Percentiles rank a stretch among this genome's conserved stretches.
These are phyloP conservation scores for Chymomyza fuscimana DNA, from an alignment of 2,888 invertebrate genomes.

Conservation along the genomic window DNA sequence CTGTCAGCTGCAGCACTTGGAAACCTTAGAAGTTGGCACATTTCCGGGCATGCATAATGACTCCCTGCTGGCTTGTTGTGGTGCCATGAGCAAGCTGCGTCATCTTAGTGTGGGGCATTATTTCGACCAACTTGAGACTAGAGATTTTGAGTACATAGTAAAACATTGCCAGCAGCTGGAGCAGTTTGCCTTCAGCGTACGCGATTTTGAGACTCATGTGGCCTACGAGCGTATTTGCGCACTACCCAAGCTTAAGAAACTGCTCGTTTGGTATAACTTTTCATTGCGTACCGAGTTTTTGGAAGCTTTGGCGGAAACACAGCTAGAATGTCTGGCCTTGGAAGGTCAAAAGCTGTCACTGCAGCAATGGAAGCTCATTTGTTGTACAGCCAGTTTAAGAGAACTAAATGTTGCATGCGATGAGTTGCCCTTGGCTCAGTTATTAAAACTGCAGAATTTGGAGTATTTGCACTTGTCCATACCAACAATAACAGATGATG, in stretches of 20 bases:
- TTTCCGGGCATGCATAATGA: neutral
- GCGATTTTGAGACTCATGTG: neutral
- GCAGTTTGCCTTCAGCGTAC: neutral
- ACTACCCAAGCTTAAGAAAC: neutral
- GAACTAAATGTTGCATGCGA: neutral
- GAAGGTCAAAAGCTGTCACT: neutral
- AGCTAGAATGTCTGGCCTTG: neutral
- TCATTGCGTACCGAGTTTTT: neutral
- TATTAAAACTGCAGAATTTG: neutral
- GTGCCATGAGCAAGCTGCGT: neutral
- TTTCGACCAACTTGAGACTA: neutral
- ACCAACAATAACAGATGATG: neutral
- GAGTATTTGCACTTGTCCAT: neutral
- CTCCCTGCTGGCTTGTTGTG: neutral
- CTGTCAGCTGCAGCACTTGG: neutral
- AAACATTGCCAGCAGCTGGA: neutral
- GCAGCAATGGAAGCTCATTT: neutral
- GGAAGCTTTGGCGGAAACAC: neutral
- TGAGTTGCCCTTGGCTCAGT: neutral
- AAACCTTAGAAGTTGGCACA: neutral
- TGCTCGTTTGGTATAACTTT: neutral
- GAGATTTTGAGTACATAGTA: neutral
- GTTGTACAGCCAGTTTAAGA: neutral
- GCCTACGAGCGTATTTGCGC: neutral
- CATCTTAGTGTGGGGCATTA: neutral